Conservation (phyloP, 2,113 vertebrate species). For the Cynocephalus volans region DNA sequence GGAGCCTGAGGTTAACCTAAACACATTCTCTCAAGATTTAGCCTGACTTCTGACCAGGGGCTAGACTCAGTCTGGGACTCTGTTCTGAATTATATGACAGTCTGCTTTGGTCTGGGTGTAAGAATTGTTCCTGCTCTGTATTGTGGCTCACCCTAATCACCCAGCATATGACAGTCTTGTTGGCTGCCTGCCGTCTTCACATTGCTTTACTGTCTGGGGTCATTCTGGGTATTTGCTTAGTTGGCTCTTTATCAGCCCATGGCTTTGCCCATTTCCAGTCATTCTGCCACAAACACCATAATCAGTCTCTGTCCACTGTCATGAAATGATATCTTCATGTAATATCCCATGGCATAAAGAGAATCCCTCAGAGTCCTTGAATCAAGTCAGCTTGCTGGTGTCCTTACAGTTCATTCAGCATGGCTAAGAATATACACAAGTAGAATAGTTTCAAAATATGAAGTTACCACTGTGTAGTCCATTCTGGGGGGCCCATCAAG, state of each 20-base stretch:
- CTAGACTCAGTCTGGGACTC: not conserved
- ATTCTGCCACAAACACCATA: not conserved
- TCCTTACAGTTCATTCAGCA: not conserved
- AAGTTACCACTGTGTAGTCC: rapidly evolving
- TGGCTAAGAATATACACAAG: rapidly evolving
- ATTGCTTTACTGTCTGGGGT: not conserved
- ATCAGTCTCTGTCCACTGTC: not conserved
- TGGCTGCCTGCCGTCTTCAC: not conserved
- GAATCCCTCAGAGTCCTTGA: not conserved
- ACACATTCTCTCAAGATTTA: rapidly evolving
- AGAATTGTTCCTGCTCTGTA: rapidly evolving
- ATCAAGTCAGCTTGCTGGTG: rapidly evolving
- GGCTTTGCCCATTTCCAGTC: not conserved
- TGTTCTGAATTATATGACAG: not conserved
- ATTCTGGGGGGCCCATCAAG: rapidly evolving
- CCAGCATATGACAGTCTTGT: rapidly evolving
- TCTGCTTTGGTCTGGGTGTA: not conserved
- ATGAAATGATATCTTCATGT: not conserved
- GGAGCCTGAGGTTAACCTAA: not conserved
- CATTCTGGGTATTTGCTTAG: not conserved
- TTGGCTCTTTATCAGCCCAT: not conserved
- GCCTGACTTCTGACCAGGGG: not conserved
- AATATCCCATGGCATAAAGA: rapidly evolving
- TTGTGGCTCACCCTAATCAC: not conserved
- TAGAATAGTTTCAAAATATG: not conserved